These are phyloP conservation scores for Hemibagrus guttatus DNA, from an alignment of 2,797 vertebrate genomes.

Conservation along the genomic window DNA sequence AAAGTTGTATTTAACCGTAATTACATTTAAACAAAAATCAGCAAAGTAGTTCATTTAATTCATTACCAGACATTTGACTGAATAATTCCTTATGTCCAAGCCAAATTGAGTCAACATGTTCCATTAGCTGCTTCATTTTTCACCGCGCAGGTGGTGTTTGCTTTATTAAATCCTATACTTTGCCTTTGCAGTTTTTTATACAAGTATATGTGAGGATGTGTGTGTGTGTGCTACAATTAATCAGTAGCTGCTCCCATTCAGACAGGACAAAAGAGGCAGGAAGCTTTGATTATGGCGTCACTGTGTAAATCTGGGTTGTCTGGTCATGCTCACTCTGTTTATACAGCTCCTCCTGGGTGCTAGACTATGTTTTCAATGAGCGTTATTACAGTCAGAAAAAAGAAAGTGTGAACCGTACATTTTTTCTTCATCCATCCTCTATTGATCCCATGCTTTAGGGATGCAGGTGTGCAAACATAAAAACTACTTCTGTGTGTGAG, in stretches of 20 bases:
- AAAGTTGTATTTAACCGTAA: background rate
- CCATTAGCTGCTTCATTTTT: background rate
- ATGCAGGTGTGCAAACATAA: slow-evolving; percentile 46
- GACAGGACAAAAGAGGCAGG: slow-evolving; percentile 6
- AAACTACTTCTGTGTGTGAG: slow-evolving; percentile 6
- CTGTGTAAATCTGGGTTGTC: slow-evolving; percentile 23
- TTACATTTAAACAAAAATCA: background rate
- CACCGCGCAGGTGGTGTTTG: background rate
- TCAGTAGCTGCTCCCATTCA: background rate
- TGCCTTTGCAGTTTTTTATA: background rate
- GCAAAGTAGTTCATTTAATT: background rate
- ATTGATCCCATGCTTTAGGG: slow-evolving; percentile 48
- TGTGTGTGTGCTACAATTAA: background rate
- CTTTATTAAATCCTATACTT: background rate
- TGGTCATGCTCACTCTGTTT: slow-evolving; percentile 48
- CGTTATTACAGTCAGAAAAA: slow-evolving; percentile 23
- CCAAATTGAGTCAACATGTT: background rate
- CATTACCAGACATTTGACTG: background rate
- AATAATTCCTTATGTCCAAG: background rate
- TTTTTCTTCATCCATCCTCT: slow-evolving; percentile 25
- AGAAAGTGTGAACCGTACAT: slow-evolving; percentile 19
- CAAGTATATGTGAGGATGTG: too few species aligned
- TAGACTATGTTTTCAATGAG: slow-evolving; percentile 10
- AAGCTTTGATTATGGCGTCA: background rate
- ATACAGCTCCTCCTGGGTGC: slow-evolving; percentile 55